These are phyloP conservation scores for Sylvia borin DNA, from an alignment of 2,797 vertebrate species.

Conservation along the genomic window DNA sequence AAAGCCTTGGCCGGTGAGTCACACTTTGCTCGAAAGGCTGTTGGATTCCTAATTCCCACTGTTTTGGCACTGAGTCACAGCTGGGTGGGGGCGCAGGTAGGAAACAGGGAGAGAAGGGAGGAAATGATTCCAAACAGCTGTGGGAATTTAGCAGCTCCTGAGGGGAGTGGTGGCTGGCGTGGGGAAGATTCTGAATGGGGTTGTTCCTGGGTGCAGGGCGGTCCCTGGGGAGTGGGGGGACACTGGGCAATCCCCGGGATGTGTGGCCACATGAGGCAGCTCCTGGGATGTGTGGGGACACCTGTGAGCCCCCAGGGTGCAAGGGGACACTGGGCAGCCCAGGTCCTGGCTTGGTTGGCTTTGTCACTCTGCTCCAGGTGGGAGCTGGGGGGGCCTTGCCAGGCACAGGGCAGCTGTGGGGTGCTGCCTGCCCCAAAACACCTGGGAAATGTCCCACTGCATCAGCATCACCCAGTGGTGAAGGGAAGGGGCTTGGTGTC, in stretches of 20 bases:
- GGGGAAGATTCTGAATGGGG: neutral
- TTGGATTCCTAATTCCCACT: neutral
- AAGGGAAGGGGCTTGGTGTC: neutral
- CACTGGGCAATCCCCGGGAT: no score
- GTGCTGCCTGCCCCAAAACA: neutral
- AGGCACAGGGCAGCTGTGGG: neutral
- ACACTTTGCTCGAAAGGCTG: constrained; percentile 45
- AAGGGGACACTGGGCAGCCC: neutral
- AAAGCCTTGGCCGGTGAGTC: constrained; percentile 45
- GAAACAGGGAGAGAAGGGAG: constrained; percentile 5
- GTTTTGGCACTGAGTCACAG: constrained; percentile 59
- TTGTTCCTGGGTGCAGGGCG: neutral
- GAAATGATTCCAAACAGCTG: neutral
- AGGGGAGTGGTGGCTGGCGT: neutral
- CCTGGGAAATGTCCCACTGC: neutral
- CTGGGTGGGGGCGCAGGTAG: constrained; percentile 43
- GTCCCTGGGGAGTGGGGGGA: neutral
- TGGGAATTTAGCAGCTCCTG: neutral
- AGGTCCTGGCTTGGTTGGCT: neutral
- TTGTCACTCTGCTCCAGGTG: neutral
- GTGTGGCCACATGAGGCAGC: neutral
- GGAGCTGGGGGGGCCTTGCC: neutral
- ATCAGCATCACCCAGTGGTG: fast-evolving
- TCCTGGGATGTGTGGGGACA: neutral
- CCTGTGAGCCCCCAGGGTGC: neutral